phyloP scores from a whole-genome alignment of 2,888 invertebrate species.

The Watsonalla cultraria region DNA sequence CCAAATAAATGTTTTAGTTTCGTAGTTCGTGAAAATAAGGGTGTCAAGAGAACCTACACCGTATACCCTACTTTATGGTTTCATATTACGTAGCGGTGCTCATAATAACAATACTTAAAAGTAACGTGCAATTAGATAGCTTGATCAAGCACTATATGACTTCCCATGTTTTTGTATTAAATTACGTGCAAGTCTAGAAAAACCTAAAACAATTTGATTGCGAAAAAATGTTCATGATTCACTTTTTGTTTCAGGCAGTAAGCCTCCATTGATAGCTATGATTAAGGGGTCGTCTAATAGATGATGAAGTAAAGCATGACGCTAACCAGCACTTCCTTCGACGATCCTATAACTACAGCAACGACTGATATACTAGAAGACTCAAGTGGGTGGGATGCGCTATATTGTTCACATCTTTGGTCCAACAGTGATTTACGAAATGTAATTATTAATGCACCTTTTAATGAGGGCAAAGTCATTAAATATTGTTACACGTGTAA shows the following conservation, averaged over 20 bases:
- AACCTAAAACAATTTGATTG: no score
- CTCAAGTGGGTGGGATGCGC: constrained; percentile 54
- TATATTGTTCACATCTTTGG: constrained; percentile 69
- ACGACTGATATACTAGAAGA: constrained; percentile 36
- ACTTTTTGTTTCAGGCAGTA: background rate
- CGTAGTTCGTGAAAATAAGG: no score
- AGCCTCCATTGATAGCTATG: background rate
- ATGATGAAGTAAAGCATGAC: constrained; percentile 39
- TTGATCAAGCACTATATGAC: no score
- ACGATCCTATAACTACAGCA: constrained; percentile 32
- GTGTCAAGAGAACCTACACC: no score
- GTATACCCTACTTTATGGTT: no score
- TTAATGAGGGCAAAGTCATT: constrained; percentile 43
- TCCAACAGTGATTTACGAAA: constrained; percentile 54
- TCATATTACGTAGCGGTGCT: no score
- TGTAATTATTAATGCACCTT: constrained; percentile 45
- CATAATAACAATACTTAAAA: no score
- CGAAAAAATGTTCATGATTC: background rate
- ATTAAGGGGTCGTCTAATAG: background rate
- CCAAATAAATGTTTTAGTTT: no score
- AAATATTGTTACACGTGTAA: constrained; percentile 65
- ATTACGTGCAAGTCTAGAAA: background rate
- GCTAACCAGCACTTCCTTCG: constrained; percentile 40
- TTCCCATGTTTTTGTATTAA: constrained; percentile 9
- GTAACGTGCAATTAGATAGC: no score